A percentile compares a stretch with the other conserved stretches of the same genome.
Conservation (phyloP, 2,888 invertebrate species). For the Baronia brevicornis region DNA sequence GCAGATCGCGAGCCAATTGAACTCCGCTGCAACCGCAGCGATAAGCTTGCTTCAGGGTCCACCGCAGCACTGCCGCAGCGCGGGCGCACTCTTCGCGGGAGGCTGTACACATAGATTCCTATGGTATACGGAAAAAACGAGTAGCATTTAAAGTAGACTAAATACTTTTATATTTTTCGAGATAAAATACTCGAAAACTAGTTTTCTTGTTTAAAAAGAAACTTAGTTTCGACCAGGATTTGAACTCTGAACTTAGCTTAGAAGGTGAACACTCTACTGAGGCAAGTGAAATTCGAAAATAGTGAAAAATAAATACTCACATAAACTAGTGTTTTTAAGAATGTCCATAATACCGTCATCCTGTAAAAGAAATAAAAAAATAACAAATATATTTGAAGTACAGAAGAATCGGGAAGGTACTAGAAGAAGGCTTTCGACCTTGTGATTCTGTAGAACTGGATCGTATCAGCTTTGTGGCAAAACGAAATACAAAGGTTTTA, state of each 20-base stretch:
- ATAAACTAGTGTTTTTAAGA: conserved; percentile 53
- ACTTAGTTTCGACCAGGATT: too few relatives aligned
- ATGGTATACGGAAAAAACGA: too few relatives aligned
- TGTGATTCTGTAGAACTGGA: too few relatives aligned
- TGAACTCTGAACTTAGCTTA: not conserved
- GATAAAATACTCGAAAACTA: too few relatives aligned
- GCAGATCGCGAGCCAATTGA: conserved; percentile 50
- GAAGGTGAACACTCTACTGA: not conserved
- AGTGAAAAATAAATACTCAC: too few relatives aligned
- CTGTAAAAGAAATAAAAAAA: conserved; percentile 31
- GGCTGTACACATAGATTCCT: too few relatives aligned
- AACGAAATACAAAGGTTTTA: too few relatives aligned
- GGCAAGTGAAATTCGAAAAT: too few relatives aligned
- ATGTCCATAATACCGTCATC: conserved; percentile 61
- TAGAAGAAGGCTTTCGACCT: not conserved
- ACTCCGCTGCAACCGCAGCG: conserved; percentile 44
- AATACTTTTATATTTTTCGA: too few relatives aligned
- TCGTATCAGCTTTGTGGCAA: too few relatives aligned
- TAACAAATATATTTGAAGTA: conserved; percentile 9
- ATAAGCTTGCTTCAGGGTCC: conserved; percentile 52
- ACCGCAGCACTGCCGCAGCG: conserved; percentile 56
- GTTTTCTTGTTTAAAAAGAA: too few relatives aligned
- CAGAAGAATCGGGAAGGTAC: conserved; percentile 22
- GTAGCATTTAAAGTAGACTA: too few relatives aligned
- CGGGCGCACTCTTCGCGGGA: conserved; percentile 61